Percentiles rank a stretch among this genome's conserved stretches.
Evolutionary conservation across 2,797 vertebrate genomes (phyloP).

Genomic region (Salarias fasciatus): DNA sequence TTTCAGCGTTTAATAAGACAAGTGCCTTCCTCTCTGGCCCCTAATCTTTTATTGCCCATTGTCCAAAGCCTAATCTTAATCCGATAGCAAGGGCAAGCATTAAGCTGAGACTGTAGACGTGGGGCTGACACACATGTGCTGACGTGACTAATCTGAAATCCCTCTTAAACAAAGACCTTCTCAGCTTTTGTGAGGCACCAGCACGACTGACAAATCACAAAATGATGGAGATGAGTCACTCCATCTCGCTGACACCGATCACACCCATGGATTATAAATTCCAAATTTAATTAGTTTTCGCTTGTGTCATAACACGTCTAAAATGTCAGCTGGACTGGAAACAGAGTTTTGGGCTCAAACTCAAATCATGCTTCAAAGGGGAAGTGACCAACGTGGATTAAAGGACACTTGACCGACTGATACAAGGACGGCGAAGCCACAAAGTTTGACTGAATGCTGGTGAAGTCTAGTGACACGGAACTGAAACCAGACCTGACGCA

Average conservation of each 20-base stretch:
- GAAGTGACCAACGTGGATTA: too few relatives aligned
- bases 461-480: too few relatives aligned
- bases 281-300: slow-evolving; percentile 25
- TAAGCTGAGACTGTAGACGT: slow-evolving; percentile 70
- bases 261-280: slow-evolving; percentile 33
- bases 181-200: slow-evolving; percentile 18
- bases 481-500: too few relatives aligned
- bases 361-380: too few relatives aligned
- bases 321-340: too few relatives aligned
- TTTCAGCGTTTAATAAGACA: slow-evolving; percentile 48
- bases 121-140: slow-evolving; percentile 69
- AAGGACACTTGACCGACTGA: too few relatives aligned
- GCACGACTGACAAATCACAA: slow-evolving; percentile 25
- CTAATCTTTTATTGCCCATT: slow-evolving; percentile 67
- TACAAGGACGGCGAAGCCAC: too few relatives aligned
- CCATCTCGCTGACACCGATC: slow-evolving; percentile 11
- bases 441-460: too few relatives aligned
- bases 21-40: slow-evolving; percentile 55
- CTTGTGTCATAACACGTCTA: too few relatives aligned
- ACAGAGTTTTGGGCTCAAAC: too few relatives aligned
- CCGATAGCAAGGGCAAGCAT: slow-evolving; percentile 67
- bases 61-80: slow-evolving; percentile 76
- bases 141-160: slow-evolving; percentile 74
- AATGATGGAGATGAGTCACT: slow-evolving; percentile 18
- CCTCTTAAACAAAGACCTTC: slow-evolving; percentile 39